A percentile compares a stretch with the other conserved stretches of the same genome.
These are phyloP conservation scores for Triplophysa siluroides DNA, from an alignment of 2,113 vertebrate genomes.

Conservation along the genomic window DNA sequence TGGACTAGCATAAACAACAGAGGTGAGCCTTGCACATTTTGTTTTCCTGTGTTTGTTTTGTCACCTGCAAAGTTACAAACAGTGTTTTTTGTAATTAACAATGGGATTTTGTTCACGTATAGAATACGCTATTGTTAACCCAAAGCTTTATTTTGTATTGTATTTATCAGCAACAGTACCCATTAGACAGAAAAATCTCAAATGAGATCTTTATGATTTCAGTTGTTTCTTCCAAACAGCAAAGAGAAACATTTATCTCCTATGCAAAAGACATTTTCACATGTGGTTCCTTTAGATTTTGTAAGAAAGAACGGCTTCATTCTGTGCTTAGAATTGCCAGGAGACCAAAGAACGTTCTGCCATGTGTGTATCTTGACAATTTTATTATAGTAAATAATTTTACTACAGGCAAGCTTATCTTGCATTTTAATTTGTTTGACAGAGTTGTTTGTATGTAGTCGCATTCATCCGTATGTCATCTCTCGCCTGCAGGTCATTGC, in stretches of 20 bases:
- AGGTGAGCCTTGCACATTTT: slow-evolving; percentile 70
- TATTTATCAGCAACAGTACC: not conserved
- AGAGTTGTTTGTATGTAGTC: not conserved
- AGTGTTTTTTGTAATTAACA: not conserved
- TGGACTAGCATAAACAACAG: slow-evolving; percentile 82
- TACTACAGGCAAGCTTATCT: not conserved
- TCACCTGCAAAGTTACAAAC: not conserved
- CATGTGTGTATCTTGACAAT: not conserved
- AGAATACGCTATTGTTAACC: not conserved
- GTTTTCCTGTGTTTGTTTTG: not conserved
- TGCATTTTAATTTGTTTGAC: not conserved
- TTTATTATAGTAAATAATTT: not conserved
- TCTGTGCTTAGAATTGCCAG: not conserved
- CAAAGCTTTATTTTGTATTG: not conserved
- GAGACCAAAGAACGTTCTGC: not conserved
- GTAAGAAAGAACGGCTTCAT: not conserved
- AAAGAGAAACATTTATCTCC: not conserved
- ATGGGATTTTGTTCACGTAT: not conserved
- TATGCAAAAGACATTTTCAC: not conserved
- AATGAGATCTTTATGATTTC: not conserved
- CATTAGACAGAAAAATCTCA: not conserved
- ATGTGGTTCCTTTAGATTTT: not conserved
- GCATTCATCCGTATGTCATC: slow-evolving; percentile 11
- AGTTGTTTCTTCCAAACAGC: not conserved
- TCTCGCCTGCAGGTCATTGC: not conserved